Conservation (phyloP, 2,113 vertebrate species). For the sheep (Ovis aries) region ARS-UI_Ramb_v3.0 NC_056059.1:4674501-4675000, state of each 20-base stretch:
- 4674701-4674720: neutral
- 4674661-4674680: slow-evolving; percentile 25
- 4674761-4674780: neutral
- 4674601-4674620: slow-evolving; percentile 20
- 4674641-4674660: neutral
- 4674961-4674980: neutral
- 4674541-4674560: neutral
- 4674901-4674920: neutral
- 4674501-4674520: neutral
- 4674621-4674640: neutral
- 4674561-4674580: neutral
- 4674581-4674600: slow-evolving; percentile 6
- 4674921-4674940: neutral
- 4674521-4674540: neutral
- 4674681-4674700: neutral
- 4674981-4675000: neutral
- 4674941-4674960: neutral
- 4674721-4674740: neutral
- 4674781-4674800: neutral
- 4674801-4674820: neutral
- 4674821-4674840: neutral
- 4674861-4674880: too few species aligned
- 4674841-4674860: neutral
- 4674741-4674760: neutral
- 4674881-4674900: neutral